Conservation (phyloP, 2,113 vertebrate species). For the Rousettus leschenaultii region DNA sequence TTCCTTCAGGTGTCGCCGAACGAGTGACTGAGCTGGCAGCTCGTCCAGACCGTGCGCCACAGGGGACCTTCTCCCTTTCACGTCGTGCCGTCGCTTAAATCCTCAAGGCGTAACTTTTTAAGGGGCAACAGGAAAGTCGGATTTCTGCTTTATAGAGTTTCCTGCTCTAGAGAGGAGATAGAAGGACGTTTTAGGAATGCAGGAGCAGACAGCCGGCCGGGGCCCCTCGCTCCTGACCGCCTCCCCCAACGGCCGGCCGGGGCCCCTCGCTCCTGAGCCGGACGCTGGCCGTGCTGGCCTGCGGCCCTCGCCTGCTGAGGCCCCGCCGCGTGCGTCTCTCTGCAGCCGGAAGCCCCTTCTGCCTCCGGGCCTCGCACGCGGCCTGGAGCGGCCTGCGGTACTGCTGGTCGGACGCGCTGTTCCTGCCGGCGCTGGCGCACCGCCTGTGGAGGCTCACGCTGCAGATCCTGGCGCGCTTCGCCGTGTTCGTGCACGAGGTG, state of each 20-base stretch:
- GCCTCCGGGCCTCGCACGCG: constrained; percentile 90
- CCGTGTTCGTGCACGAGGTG: constrained; percentile 92
- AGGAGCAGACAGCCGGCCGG: too few relatives aligned
- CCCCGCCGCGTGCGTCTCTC: not conserved
- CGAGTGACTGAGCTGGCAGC: not conserved
- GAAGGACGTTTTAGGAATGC: not conserved
- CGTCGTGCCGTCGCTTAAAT: not conserved
- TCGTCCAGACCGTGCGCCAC: not conserved
- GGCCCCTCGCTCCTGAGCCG: not conserved
- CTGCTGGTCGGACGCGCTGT: constrained; percentile 94
- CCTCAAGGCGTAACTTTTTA: not conserved
- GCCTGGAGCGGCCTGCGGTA: constrained; percentile 88
- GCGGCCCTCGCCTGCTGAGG: not conserved
- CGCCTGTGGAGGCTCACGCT: constrained; percentile 96
- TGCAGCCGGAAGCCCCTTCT: constrained; percentile 87
- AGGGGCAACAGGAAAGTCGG: not conserved
- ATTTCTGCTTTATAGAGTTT: not conserved
- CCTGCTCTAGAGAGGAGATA: not conserved
- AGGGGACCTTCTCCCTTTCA: not conserved
- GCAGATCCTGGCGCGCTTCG: constrained; percentile 92
- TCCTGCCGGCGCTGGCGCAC: constrained; percentile 88
- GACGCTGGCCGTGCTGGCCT: too few relatives aligned
- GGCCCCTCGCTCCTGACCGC: too few relatives aligned
- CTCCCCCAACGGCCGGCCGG: not conserved
- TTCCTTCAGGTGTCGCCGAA: not conserved